Conservation (phyloP, 2,888 invertebrate genomes). For the Germaria angustata region DNA sequence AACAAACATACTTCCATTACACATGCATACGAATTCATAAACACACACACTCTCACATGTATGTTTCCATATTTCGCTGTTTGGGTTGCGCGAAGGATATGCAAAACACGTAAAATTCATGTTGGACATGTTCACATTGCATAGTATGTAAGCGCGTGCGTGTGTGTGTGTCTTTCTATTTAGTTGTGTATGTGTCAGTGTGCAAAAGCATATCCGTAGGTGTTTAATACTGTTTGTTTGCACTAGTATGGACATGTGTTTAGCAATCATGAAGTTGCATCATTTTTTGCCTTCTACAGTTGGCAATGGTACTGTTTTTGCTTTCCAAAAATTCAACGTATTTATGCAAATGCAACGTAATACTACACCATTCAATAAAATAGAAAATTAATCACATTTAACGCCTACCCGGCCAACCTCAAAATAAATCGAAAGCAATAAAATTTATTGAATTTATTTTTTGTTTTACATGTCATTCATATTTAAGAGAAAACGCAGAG, state of each 20-base stretch:
- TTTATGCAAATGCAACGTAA: neutral
- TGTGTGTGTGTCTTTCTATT: neutral
- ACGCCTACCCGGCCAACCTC: neutral
- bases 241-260: slow-evolving; percentile 2
- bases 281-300: slow-evolving; percentile 28
- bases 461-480: neutral
- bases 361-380: slow-evolving; percentile 39
- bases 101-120: slow-evolving; percentile 61
- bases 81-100: slow-evolving; percentile 34
- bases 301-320: slow-evolving; percentile 13
- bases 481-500: neutral
- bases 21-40: neutral
- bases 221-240: slow-evolving; percentile 2
- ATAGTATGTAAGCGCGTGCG: neutral
- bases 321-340: neutral
- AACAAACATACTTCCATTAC: neutral
- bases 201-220: neutral
- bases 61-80: neutral
- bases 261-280: slow-evolving; percentile 14
- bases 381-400: slow-evolving; percentile 59
- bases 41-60: neutral
- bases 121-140: slow-evolving; percentile 55
- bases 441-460: slow-evolving; percentile 5
- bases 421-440: slow-evolving; percentile 1
- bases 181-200: neutral